Evolutionary conservation across 2,113 vertebrate species (phyloP).

Genomic region (Protobothrops flavoviridis): DNA sequence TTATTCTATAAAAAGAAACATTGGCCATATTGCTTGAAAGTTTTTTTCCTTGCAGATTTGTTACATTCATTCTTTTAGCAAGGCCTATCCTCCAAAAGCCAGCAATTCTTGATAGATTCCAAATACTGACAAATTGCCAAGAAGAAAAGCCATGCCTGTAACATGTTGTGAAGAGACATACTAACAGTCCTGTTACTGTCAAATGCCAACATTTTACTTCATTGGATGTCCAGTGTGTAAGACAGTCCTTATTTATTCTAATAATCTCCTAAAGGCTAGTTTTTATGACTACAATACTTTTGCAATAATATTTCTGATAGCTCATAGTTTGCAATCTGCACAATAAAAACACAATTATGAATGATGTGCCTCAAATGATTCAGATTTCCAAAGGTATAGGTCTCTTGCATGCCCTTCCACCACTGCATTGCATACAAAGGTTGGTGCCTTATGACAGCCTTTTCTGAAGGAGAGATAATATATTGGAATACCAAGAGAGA

Average conservation of each 20-base stretch:
- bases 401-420: not conserved
- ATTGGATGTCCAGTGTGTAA: not conserved
- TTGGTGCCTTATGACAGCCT: not conserved
- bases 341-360: not conserved
- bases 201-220: not conserved
- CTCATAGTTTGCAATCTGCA: not conserved
- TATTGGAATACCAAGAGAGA: not conserved
- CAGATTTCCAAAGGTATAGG: not conserved
- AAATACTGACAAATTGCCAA: not conserved
- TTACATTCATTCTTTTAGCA: not conserved
- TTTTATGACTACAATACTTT: not conserved
- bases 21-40: not conserved
- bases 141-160: not conserved
- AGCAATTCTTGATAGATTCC: not conserved
- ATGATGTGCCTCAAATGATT: not conserved
- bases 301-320: not conserved
- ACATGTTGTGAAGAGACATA: not conserved
- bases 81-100: not conserved
- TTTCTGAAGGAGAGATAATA: not conserved
- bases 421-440: not conserved
- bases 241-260: not conserved
- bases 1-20: not conserved
- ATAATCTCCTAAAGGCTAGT: not conserved
- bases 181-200: not conserved
- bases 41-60: not conserved